These are phyloP conservation scores for Philhelius pedissequus DNA, from an alignment of 2,888 invertebrate species.

Conservation along the genomic window DNA sequence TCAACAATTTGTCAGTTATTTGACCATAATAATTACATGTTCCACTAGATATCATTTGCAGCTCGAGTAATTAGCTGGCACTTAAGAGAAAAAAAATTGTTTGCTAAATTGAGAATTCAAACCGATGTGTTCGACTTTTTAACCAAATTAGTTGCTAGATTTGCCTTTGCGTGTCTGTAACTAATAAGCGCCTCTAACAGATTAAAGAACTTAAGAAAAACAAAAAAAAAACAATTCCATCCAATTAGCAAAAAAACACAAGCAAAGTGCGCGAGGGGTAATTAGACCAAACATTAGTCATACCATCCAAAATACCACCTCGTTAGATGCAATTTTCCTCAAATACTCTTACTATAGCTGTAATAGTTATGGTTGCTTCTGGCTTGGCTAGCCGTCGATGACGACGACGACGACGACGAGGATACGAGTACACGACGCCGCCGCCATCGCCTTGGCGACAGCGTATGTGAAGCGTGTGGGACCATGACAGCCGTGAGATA, in stretches of 20 bases:
- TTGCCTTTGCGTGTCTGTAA: constrained; percentile 54
- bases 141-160: constrained; percentile 54
- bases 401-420: background rate
- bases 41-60: background rate
- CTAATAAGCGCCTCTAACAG: constrained; percentile 49
- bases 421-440: too few relatives aligned
- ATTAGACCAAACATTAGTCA: constrained; percentile 68
- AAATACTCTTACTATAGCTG: background rate
- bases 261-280: constrained; percentile 49
- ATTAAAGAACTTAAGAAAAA: background rate
- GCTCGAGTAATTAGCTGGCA: constrained; percentile 54
- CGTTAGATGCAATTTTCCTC: constrained; percentile 60
- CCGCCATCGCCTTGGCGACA: background rate
- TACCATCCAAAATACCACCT: constrained; percentile 59
- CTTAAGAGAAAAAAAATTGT: background rate
- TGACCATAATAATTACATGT: background rate
- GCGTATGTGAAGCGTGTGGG: constrained; percentile 61
- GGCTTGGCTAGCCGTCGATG: constrained; percentile 6
- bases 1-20: constrained; percentile 43
- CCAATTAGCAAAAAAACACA: constrained; percentile 65
- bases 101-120: background rate
- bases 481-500: constrained; percentile 63
- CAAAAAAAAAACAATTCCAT: constrained; percentile 21
- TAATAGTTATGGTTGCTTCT: background rate
- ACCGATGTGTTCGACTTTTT: constrained; percentile 23